Evolutionary conservation across 2,888 invertebrate species (phyloP).

Genomic region (Drosophila nigricruria): DNA sequence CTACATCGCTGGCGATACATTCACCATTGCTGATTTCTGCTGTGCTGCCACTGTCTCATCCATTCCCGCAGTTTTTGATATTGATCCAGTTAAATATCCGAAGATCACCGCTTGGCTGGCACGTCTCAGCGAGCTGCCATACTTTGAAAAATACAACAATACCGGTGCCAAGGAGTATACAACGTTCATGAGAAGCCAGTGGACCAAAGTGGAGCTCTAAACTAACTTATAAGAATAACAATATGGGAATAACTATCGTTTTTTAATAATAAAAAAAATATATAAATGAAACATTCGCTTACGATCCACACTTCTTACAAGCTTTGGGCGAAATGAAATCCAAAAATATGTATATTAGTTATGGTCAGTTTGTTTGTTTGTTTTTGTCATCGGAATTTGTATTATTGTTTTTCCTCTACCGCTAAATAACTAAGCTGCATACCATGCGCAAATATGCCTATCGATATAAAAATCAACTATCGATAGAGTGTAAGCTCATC

Average conservation of each 20-base stretch:
- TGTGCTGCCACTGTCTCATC: conserved; percentile 53
- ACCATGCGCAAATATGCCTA: background rate
- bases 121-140: conserved; percentile 64
- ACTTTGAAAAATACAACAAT: conserved; percentile 62
- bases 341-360: too few relatives aligned
- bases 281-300: background rate
- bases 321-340: background rate
- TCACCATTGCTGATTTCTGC: conserved; percentile 77
- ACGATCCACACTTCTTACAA: background rate
- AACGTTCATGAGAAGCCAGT: conserved; percentile 40
- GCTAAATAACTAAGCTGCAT: background rate
- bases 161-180: conserved; percentile 37
- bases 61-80: conserved; percentile 43
- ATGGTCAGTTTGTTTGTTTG: background rate
- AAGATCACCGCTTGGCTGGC: conserved; percentile 68
- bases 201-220: conserved; percentile 44
- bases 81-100: conserved; percentile 59
- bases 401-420: too few relatives aligned
- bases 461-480: conserved; percentile 8
- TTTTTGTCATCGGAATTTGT: background rate
- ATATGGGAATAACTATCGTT: background rate
- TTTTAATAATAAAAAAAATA: background rate
- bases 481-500: conserved; percentile 17
- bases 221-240: background rate
- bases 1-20: conserved; percentile 62